Conservation (phyloP, 2,888 invertebrate species). For the Amphipyra tragopoginis region DNA sequence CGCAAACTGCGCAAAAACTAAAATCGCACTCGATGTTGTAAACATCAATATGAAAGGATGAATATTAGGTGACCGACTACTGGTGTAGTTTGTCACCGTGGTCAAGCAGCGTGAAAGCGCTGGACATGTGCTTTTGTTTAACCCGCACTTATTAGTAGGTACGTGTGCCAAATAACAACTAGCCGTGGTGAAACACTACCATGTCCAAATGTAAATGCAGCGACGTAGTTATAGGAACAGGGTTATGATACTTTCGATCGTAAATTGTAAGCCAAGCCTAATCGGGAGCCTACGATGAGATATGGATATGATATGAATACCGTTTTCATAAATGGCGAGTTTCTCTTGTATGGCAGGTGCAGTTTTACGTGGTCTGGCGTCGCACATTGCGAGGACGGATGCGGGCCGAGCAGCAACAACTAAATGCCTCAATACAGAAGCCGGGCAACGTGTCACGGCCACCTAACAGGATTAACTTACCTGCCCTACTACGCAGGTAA, state of each 20-base stretch:
- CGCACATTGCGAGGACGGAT: conserved; percentile 85
- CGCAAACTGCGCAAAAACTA: conserved; percentile 5
- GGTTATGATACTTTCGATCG: conserved; percentile 80
- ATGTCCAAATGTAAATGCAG: conserved; percentile 66
- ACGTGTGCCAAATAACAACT: conserved; percentile 86
- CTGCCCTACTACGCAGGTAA: conserved; percentile 87
- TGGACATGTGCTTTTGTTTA: conserved; percentile 82
- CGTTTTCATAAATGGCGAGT: conserved; percentile 88
- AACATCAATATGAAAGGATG: conserved; percentile 62
- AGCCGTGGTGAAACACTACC: conserved; percentile 79
- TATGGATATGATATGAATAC: conserved; percentile 77
- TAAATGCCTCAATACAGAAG: conserved; percentile 82
- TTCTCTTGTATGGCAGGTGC: conserved; percentile 87
- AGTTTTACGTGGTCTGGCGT: conserved; percentile 81
- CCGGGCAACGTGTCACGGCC: conserved; percentile 88
- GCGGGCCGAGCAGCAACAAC: conserved; percentile 73
- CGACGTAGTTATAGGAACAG: conserved; percentile 59
- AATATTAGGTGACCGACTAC: conserved; percentile 63
- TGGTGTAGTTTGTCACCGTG: conserved; percentile 78
- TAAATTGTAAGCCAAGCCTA: conserved; percentile 68
- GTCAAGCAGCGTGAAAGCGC: conserved; percentile 83
- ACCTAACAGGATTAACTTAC: conserved; percentile 88
- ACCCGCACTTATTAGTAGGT: conserved; percentile 71
- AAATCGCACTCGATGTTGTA: conserved; percentile 10
- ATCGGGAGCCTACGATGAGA: conserved; percentile 65